phyloP scores from a whole-genome alignment of 2,888 invertebrate genomes.

The Drosophila antonietae region DNA sequence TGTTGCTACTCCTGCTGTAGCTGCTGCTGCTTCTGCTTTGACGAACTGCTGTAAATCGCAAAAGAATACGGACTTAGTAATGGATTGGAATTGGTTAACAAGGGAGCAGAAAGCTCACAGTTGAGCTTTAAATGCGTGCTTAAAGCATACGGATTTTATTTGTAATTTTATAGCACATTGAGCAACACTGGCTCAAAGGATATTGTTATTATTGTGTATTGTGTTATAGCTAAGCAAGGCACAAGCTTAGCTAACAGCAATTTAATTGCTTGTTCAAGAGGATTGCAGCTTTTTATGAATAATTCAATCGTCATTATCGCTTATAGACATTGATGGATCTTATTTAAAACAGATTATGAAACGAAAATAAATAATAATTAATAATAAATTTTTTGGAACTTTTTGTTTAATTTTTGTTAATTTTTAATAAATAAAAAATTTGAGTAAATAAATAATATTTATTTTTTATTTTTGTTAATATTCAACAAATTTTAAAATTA shows the following conservation, averaged over 20 bases:
- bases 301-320: too few relatives aligned
- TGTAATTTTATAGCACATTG: not conserved
- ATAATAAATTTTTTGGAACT: too few relatives aligned
- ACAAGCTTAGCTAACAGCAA: not conserved
- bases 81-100: not conserved
- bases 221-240: not conserved
- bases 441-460: too few relatives aligned
- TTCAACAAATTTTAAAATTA: too few relatives aligned
- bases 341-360: too few relatives aligned
- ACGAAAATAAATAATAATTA: too few relatives aligned
- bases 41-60: constrained; percentile 11
- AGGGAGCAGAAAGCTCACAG: not conserved
- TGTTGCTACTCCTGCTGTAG: constrained; percentile 26
- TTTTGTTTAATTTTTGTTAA: too few relatives aligned
- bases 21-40: constrained; percentile 3
- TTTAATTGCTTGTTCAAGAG: not conserved
- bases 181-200: not conserved
- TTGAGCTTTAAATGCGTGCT: not conserved
- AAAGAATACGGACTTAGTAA: constrained; percentile 6
- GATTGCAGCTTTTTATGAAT: not conserved
- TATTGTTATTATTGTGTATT: not conserved
- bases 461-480: too few relatives aligned
- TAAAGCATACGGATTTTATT: not conserved
- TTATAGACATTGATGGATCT: too few relatives aligned
- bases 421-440: too few relatives aligned